phyloP scores from a whole-genome alignment of 2,797 vertebrate genomes.

The Sebastes hubbsi region DNA sequence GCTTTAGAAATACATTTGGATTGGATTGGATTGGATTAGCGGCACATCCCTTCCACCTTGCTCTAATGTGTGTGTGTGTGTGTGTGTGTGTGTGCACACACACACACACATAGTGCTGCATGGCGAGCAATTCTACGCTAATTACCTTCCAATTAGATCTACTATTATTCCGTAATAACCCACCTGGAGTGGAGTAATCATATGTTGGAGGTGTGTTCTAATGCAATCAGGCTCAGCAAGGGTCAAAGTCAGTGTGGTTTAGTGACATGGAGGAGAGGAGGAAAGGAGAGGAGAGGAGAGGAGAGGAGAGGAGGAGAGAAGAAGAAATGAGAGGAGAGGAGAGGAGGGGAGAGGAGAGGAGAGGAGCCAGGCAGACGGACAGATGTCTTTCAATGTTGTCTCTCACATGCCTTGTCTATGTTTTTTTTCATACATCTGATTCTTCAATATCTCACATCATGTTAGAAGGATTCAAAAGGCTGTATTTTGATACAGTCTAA shows the following conservation, averaged over 20 bases:
- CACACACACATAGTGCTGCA: background rate
- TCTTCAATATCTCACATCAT: background rate
- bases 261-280: conserved; percentile 41
- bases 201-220: conserved; percentile 59
- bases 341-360: background rate
- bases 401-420: background rate
- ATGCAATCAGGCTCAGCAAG: conserved; percentile 62
- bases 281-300: too few species aligned
- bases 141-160: conserved; percentile 76
- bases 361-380: background rate
- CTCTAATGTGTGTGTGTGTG: conserved; percentile 36
- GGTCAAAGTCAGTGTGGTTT: conserved; percentile 70
- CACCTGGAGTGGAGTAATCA: conserved; percentile 67
- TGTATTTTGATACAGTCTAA: background rate
- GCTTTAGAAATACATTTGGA: too few species aligned
- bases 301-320: too few species aligned
- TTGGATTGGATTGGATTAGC: too few species aligned
- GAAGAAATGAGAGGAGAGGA: too few species aligned
- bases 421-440: background rate
- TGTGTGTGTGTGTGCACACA: background rate
- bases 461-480: background rate
- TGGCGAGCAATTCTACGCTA: conserved; percentile 37
- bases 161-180: conserved; percentile 74
- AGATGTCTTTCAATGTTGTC: background rate
- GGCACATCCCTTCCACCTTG: conserved; percentile 30